Conservation (phyloP, 2,113 vertebrate genomes). For the Cettia cetti region DNA sequence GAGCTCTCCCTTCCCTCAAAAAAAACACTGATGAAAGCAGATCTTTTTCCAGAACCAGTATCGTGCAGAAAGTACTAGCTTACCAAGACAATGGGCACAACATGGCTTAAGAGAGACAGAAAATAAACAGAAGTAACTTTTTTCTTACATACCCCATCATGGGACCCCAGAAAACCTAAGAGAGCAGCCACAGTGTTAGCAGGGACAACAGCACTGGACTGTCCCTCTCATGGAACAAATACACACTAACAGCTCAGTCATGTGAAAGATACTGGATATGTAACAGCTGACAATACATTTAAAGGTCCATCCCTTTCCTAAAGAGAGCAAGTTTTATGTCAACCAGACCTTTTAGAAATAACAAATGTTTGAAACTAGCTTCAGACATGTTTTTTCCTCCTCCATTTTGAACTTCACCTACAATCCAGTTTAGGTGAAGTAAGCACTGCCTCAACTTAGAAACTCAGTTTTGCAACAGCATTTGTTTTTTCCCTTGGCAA, state of each 20-base stretch:
- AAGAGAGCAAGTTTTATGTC: neutral
- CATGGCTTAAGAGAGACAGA: neutral
- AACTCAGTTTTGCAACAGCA: neutral
- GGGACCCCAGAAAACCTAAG: neutral
- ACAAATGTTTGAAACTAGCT: neutral
- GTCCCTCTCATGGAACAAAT: neutral
- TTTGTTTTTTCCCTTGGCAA: neutral
- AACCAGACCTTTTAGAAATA: neutral
- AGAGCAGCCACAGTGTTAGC: neutral
- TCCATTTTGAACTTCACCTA: neutral
- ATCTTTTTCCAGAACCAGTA: neutral
- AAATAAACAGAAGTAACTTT: neutral
- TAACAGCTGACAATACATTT: neutral
- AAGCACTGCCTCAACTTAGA: neutral
- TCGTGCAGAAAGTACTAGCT: neutral
- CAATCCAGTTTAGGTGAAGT: neutral
- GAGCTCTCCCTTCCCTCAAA: neutral
- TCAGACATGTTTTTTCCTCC: fast-evolving
- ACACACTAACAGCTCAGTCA: neutral
- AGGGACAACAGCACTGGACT: neutral
- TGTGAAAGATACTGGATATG: neutral
- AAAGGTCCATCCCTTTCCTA: neutral
- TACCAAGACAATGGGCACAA: neutral
- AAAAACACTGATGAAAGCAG: neutral
- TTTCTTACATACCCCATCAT: neutral